Evolutionary conservation across 1,140 invertebrate genomes (phyloP), one percentile per base, ranked within the genome.

Genomic region (Halesus radiatus): DNA sequence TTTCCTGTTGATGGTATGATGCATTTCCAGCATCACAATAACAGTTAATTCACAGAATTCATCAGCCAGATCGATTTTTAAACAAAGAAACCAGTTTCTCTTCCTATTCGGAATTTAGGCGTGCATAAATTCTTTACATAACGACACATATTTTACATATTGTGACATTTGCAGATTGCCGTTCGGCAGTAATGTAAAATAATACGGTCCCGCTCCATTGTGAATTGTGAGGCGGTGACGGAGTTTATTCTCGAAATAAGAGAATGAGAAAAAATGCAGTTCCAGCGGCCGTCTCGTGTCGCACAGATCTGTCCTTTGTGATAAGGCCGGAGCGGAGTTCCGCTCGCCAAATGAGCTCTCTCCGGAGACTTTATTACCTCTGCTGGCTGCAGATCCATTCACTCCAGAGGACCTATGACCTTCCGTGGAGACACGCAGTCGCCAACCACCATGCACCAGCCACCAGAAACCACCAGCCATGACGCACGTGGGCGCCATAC

Each of bases 221-320:
- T 64, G 60, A 64, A 64, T 18, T 45, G 56, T 18, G 62, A 22
- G 22, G 62, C 22, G 32, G 45, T 2, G 70, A 54, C 45, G 26
- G 70, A 52, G 20, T 73, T 52, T 53, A 73, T 54, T 52, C 70
- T n/a, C 70, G 1, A 1, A 74, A 74, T 26, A 64, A 77, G 75
- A 64, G 60, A 54, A 77, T 26, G 53, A 45, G 32, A 77, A 77
- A 37, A 77, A 56, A n/a, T 32, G 53, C 75, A 45, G 56, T 66
- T 66, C 60, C 50, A 70, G 62, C 32, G 75, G 5, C 26, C 73
- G 73, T 50, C 60, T 77, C 75, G 76, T 16, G 8, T 26, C 50
- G 62, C 68, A 16, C 68, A 16, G 78, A 73, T 79, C 64, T 45
- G 18, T 23, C 54, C 78, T 79, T 73, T 73, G 66, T 52, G 78